Evolutionary conservation across 2,113 vertebrate species (phyloP), one percentile per base, ranked within the genome.

Genomic region (Urocitellus parryii): DNA sequence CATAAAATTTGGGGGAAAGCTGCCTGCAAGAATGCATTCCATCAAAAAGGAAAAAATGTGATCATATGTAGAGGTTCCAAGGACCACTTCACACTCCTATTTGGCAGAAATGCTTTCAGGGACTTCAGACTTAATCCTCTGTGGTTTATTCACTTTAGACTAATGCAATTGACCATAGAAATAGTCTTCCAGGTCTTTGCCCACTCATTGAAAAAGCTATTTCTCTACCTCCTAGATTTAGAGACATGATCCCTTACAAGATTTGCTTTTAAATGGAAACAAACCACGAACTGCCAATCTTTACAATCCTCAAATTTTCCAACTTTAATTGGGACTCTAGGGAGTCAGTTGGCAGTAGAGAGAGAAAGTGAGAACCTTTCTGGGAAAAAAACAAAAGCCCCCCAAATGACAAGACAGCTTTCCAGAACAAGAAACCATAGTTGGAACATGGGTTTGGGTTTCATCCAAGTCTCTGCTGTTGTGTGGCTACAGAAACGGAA

Each of bases 391-490:
- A 67, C 56, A 80, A 72, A 80, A 56, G 34, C 37, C 24, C 93
- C 61, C 61, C 37, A 96, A 89, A 94, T 73, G 68, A 96, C 73
- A 91, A 95, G 53, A 96, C 25, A 78, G 29, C 45, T 82, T 93
- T 97, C 78, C 90, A 95, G 90, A 91, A 95, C 48, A 42, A 95
- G 53, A 96, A 93, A 82, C 34, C 74, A 76, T 77, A 79, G 37
- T 73, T 94, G 73, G 45, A 96, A 88, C 37, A 67, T 79, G n/a
- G 76, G 14, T 93, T 93, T 96, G 83, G 61, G 70, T 29, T 94
- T 63, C 39, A n/a, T 85, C 74, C 83, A 95, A 63, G 63, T 68
- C 74, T 91, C 74, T 93, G 70, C 17, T 93, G 61, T 91, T 96
- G 87, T 95, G 83, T 48, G 20, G 29, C 48, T 95, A 27, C n/a